Base-by-base conservation (phyloP, 2,888 invertebrate genomes). In the Eretmocerus hayati region DNA sequence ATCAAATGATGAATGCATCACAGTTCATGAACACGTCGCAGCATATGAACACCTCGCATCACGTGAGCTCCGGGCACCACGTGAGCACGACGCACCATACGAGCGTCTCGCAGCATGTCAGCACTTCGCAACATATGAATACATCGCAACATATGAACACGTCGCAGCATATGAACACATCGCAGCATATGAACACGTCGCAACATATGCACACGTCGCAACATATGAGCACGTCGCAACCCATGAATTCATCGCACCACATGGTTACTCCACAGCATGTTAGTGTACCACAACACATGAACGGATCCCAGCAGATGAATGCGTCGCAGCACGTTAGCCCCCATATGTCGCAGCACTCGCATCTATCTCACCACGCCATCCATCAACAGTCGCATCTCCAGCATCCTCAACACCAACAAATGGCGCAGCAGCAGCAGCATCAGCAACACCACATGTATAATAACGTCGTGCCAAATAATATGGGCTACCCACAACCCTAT, bases 201-300 rank as follows among this genome's bases (percentile, higher is more conserved):
- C 42, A 40, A 36, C 48, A 50, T 23, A 15, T 46, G 2, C 31
- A 3, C 9, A 26, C 18, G 41, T 32, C 41, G n/a, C 23, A 30
- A 20, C 54, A 50, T 15, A 31, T 50, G 21, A 37, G 33, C 13
- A 13, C 22, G 2, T 31, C 37, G 5, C 50, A 23, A 20, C 54
- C 46, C 30, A 3, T 54, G 13, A 50, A 39, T 38, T 5, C 42
- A 3, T 50, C 50, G 2, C 53, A 46, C 9, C 55, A 55, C 22
- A 13, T 53, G 2, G 36, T 19, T n/a, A 37, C 75, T 72, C 37
- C 76, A 73, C 58, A 77, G 74, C 62, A 77, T 74, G 75, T 52
- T 22, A 41, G 30, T 13, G 5, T 22, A 2, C 54, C 46, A 2
- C 53, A 46, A n/a, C 55, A 57, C 26, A 13, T 53, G 2, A 47